phyloP scores from a whole-genome alignment of 1,140 invertebrate genomes.

The Meteorus sp. region DNA sequence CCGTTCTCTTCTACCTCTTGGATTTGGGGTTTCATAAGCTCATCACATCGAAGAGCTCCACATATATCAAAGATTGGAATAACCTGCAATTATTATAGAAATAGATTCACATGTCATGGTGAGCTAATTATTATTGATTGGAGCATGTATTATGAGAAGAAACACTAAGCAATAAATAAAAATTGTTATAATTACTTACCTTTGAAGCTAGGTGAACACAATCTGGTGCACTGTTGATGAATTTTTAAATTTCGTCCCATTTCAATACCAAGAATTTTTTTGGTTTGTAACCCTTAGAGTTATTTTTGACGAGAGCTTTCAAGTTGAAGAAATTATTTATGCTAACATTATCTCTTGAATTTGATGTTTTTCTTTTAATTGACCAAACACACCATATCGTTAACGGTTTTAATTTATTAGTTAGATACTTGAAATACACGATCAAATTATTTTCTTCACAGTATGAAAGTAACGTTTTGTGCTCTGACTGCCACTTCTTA shows the following conservation, averaged over 20 bases:
- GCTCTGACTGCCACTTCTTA: background rate
- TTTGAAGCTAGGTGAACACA: constrained; percentile 20
- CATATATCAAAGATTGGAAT: constrained; percentile 28
- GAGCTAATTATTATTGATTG: background rate
- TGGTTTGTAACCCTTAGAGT: constrained; percentile 22
- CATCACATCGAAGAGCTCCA: constrained; percentile 29
- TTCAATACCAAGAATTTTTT: constrained; percentile 21
- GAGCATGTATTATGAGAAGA: constrained; percentile 20
- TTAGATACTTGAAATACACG: background rate
- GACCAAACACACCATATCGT: constrained; percentile 2
- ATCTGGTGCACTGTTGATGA: constrained; percentile 17
- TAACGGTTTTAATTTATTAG: background rate
- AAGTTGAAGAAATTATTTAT: constrained; percentile 21
- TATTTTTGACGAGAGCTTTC: constrained; percentile 23
- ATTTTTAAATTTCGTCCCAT: constrained; percentile 21
- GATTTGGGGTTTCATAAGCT: constrained; percentile 25
- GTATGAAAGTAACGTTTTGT: background rate
- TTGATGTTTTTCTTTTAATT: constrained; percentile 9
- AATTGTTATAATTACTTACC: constrained; percentile 18
- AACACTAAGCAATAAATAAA: constrained; percentile 15
- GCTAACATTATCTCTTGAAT: constrained; percentile 5
- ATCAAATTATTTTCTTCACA: constrained; percentile 1
- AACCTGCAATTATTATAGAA: constrained; percentile 18
- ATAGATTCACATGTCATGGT: background rate
- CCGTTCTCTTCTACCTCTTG: constrained; percentile 14